Evolutionary conservation across 2,888 invertebrate species (phyloP), one percentile per base, ranked within the genome.

Genomic region (Standfussiana lucernea): DNA sequence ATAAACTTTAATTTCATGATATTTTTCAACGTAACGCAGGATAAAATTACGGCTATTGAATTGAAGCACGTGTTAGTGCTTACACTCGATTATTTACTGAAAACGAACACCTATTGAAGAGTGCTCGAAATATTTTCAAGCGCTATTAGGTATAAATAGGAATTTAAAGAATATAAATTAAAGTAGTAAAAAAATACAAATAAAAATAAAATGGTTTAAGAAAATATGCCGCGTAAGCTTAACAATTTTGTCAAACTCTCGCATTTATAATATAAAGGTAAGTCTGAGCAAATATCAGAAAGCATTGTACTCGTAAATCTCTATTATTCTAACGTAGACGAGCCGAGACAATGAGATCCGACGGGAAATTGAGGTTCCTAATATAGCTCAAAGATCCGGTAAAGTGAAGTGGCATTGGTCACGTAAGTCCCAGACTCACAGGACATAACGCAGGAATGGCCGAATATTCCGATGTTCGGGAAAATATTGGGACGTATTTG

Each of bases 331-430:
- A 66, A 75, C 76, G 47, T 80, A 84, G 66, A 72, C n/a, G 81
- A 80, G 47, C 59, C 61, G 53, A 82, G 71, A 80, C 82, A 85
- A 81, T 72, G 83, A 64, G 65, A 77, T 67, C 72, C 53, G 42
- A 50, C 61, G 71, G 73, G 85, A 77, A 83, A 82, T 81, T 82
- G 79, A 82, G 86, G 66, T 70, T 68, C 66, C 75, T 72, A 61
- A 73, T 83, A 84, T 84, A 82, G 72, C 67, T 72, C 50, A 68
- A 82, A 75, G 75, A 85, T 78, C 73, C 71, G 69, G 75, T 69
- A 82, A 79, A 82, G 85, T 85, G 77, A 85, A 77, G 83, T 82
- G 85, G 76, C 67, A n/a, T 71, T 69, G 82, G 85, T 85, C 85
- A 84, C 82, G 85, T 84, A 86, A 87, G 85, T 68, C 78, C 68